Evolutionary conservation across 2,113 vertebrate species (phyloP).

Genomic region (Crocuta crocuta): DNA sequence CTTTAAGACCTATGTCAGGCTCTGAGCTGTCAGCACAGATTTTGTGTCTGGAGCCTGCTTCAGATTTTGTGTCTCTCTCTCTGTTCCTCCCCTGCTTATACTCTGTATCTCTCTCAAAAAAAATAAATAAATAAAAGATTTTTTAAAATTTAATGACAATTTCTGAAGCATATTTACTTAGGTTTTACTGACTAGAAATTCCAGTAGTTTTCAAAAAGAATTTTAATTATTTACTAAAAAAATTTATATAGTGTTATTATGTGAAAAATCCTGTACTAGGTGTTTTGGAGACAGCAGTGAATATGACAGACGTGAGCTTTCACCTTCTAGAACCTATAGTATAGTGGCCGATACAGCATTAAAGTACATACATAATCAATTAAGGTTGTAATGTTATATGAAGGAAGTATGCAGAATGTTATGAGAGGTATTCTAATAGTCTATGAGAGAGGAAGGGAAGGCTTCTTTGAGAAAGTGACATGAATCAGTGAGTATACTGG

Average conservation of each 20-base stretch:
- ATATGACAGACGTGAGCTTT: not conserved
- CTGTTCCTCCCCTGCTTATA: no score
- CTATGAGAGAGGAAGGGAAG: not conserved
- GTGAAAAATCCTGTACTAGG: not conserved
- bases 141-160: not conserved
- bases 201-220: constrained; percentile 25
- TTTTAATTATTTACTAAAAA: not conserved
- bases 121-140: no score
- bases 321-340: not conserved
- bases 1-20: no score
- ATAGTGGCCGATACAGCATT: not conserved
- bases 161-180: not conserved
- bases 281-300: not conserved
- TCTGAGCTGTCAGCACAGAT: no score
- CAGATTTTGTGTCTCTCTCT: no score
- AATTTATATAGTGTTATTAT: not conserved
- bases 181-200: not conserved
- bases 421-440: not conserved
- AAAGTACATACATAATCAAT: not conserved
- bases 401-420: not conserved
- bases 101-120: no score
- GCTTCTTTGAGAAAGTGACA: not conserved
- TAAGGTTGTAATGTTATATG: not conserved
- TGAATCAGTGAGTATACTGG: not conserved
- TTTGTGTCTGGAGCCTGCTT: no score